Evolutionary conservation across 2,113 vertebrate species (phyloP), one percentile per base, ranked within the genome.

Genomic region (Sylvia atricapilla): DNA sequence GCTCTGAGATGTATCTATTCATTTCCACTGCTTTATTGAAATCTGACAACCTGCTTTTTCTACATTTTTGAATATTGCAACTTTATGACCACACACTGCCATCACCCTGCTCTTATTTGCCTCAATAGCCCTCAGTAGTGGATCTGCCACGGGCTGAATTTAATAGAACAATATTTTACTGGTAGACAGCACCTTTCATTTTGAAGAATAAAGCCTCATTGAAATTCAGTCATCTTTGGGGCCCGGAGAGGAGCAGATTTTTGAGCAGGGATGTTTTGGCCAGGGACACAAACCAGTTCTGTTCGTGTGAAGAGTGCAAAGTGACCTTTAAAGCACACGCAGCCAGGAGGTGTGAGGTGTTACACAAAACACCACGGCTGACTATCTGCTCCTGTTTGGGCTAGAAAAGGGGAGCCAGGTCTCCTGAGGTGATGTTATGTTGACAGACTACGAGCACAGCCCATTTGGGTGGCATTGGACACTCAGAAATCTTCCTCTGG

Each of bases 141-240:
- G 94, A 96, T 94, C 90, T 90, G 95, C 95, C 93, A 96, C 78
- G 92, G 95, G 89, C 90, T 94, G 93, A 92, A 94, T 95, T 95
- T 97, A 97, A 97, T 97, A 96, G 96, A 97, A 96, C 92, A 92
- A 92, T 96, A 96, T 97, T 97, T 97, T 96, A 95, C 92, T 30
- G 56, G 84, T 86, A 95, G 92, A 94, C 94, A 95, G 95, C 88
- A 96, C 88, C 94, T 92, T 97, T 95, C 94, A 96, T 52, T 90
- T 75, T 96, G 88, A 96, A 94, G 96, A 89, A 95, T 93, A 96
- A 97, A 96, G 86, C 77, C 83, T 93, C 93, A 95, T 94, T 96
- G 96, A 97, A 96, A 97, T 97, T 95, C 95, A 96, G 95, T 72
- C 95, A 81, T 95, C 93, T 96, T 78, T 95, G 80, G 93, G 92